These are phyloP conservation scores for Acrocephalus scirpaceus DNA, from an alignment of 2,797 vertebrate species.

Conservation along the genomic window DNA sequence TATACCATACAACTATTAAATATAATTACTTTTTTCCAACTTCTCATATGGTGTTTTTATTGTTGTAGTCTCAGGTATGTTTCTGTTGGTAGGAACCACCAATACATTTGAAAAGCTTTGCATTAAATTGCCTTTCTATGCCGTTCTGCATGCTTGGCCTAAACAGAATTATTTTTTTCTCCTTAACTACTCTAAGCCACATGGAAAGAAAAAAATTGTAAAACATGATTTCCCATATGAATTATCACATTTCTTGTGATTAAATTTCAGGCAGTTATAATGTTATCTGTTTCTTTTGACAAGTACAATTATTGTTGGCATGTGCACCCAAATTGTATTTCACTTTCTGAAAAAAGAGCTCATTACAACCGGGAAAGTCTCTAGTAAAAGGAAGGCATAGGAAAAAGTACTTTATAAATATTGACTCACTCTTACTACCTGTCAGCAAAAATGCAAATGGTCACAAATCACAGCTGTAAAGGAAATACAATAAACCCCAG, in stretches of 20 bases:
- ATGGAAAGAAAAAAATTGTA: slow-evolving; percentile 57
- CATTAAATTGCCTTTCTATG: slow-evolving; percentile 35
- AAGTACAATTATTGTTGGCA: slow-evolving; percentile 60
- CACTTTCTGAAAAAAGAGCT: slow-evolving; percentile 34
- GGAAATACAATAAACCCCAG: neutral
- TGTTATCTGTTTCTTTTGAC: slow-evolving; percentile 64
- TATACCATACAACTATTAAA: neutral
- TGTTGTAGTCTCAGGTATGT: slow-evolving; percentile 37
- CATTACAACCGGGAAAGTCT: neutral
- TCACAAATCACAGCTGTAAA: slow-evolving; percentile 30
- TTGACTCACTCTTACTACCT: slow-evolving; percentile 41
- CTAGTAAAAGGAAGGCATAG: neutral
- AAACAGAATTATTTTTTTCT: neutral
- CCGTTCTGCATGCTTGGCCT: slow-evolving; percentile 18
- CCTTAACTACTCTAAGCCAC: slow-evolving; percentile 18
- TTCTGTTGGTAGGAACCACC: slow-evolving; percentile 47
- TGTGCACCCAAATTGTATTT: slow-evolving; percentile 37
- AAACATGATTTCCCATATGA: slow-evolving; percentile 61
- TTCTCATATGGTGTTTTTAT: slow-evolving; percentile 11
- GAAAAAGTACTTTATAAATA: slow-evolving; percentile 21
- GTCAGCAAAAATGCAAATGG: slow-evolving; percentile 52
- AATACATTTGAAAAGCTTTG: slow-evolving; percentile 9
- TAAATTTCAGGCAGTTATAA: slow-evolving; percentile 68
- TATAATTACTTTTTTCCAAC: slow-evolving; percentile 1
- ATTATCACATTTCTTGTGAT: slow-evolving; percentile 58